Conservation (phyloP, 2,113 vertebrate species). For the Melanocharis versteri region DNA sequence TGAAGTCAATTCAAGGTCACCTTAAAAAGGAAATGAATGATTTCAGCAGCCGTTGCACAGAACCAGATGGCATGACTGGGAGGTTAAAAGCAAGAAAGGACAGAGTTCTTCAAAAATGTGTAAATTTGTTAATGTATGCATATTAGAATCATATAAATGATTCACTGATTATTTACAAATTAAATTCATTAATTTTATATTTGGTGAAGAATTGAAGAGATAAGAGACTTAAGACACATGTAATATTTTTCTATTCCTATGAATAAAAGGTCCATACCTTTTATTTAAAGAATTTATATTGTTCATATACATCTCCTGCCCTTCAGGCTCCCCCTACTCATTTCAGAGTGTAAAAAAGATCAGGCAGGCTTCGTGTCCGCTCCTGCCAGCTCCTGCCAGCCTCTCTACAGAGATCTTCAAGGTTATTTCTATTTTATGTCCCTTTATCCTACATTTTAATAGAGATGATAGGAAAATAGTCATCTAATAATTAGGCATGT, state of each 20-base stretch:
- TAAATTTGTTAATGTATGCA: neutral
- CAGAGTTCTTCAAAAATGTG: neutral
- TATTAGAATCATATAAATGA: neutral
- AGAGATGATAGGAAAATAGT: neutral
- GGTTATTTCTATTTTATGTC: neutral
- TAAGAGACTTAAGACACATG: neutral
- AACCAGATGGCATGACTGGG: neutral
- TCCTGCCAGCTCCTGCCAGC: neutral
- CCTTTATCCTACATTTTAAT: neutral
- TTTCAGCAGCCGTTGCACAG: neutral
- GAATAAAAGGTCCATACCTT: neutral
- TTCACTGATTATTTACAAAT: neutral
- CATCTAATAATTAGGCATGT: neutral
- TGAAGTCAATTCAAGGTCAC: constrained; percentile 7
- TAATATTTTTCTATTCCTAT: neutral
- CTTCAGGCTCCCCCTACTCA: neutral
- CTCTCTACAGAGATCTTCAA: neutral
- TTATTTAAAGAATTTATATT: neutral
- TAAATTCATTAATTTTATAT: neutral
- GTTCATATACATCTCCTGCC: neutral
- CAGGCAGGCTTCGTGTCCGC: neutral
- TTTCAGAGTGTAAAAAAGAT: neutral
- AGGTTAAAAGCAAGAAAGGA: constrained; percentile 8
- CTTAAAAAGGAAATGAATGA: neutral
- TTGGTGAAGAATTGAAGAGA: neutral